Evolutionary conservation across 2,888 invertebrate species (phyloP).

Genomic region (Cheilosia grossa): DNA sequence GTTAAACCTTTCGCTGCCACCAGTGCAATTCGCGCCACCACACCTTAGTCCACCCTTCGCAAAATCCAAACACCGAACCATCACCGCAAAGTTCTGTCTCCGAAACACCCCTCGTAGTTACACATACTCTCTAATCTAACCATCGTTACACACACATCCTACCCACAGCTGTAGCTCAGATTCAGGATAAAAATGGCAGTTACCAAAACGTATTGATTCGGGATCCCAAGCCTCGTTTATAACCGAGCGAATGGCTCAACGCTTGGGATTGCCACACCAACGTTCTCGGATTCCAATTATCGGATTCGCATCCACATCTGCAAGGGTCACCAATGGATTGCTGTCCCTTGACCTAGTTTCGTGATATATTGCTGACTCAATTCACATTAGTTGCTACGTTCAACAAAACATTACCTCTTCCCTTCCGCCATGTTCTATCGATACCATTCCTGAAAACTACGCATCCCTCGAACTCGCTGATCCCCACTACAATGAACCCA

Average conservation of each 20-base stretch:
- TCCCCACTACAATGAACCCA: slow-evolving; percentile 8
- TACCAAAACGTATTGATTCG: slow-evolving; percentile 4
- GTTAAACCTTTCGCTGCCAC: slow-evolving; percentile 29
- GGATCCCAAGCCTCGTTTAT: slow-evolving; percentile 22
- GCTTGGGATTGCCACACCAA: background rate
- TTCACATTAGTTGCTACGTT: slow-evolving; percentile 28
- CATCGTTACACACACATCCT: background rate
- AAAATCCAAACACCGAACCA: background rate
- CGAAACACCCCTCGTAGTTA: background rate
- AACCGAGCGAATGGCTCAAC: background rate
- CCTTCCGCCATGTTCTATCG: background rate
- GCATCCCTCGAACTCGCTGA: slow-evolving; percentile 5
- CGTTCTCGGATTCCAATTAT: slow-evolving; percentile 6
- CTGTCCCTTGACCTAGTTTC: slow-evolving; percentile 12
- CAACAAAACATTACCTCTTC: slow-evolving; percentile 24
- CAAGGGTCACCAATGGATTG: slow-evolving; percentile 21
- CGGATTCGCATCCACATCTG: slow-evolving; percentile 7
- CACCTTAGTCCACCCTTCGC: too few relatives aligned
- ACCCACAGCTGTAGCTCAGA: background rate
- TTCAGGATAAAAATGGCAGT: background rate
- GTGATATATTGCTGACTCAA: background rate
- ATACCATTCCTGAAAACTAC: background rate
- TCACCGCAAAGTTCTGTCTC: background rate
- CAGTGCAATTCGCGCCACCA: too few relatives aligned
- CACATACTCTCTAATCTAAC: background rate